Percentiles rank a stretch among this genome's conserved stretches.
Conservation (phyloP, 2,113 vertebrate species). For the Halichoerus grypus region DNA sequence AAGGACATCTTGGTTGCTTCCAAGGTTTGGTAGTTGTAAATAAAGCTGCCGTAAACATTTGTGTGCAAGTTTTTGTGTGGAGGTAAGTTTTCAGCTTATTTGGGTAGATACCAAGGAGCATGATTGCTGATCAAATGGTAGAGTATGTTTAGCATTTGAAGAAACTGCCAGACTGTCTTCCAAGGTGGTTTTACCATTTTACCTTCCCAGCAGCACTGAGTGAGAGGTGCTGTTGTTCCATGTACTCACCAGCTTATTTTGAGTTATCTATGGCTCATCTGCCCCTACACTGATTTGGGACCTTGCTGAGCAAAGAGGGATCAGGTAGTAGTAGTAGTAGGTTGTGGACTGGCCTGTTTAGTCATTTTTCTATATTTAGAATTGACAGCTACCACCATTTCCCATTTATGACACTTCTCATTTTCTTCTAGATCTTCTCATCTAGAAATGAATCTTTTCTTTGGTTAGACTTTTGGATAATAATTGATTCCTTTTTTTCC, state of each 20-base stretch:
- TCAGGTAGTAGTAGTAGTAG: neutral
- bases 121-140: neutral
- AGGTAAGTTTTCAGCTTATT: neutral
- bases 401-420: neutral
- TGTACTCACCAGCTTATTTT: neutral
- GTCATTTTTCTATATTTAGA: neutral
- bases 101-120: neutral
- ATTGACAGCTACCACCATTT: neutral
- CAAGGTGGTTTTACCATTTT: neutral
- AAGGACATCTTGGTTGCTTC: neutral
- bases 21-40: neutral
- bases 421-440: slow-evolving; percentile 33
- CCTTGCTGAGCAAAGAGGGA: neutral
- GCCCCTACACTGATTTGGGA: neutral
- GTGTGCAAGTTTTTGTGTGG: neutral
- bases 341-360: neutral
- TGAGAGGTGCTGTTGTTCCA: neutral
- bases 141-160: neutral
- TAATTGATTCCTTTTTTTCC: neutral
- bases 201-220: neutral
- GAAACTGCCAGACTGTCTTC: neutral
- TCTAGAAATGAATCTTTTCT: slow-evolving; percentile 35
- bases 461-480: slow-evolving; percentile 30
- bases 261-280: neutral
- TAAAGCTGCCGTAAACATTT: neutral